Evolutionary conservation across 2,113 vertebrate genomes (phyloP).

Genomic region (Cairina moschata): DNA sequence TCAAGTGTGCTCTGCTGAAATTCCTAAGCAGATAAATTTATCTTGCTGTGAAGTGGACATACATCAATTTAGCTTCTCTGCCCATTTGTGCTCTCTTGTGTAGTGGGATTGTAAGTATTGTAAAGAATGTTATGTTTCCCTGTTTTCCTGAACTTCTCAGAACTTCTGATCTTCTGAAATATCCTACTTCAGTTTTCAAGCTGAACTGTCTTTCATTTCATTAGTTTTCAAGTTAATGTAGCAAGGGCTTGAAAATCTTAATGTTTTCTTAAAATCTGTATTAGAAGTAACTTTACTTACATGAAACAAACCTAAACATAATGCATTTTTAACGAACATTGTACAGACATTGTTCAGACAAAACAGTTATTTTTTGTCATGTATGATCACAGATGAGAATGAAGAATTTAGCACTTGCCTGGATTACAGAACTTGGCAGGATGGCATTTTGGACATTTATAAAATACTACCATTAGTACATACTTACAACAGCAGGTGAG

Average conservation of each 20-base stretch:
- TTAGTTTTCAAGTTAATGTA: not conserved
- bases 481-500: slow-evolving; percentile 95
- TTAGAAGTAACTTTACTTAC: not conserved
- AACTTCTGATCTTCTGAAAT: not conserved
- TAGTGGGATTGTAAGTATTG: not conserved
- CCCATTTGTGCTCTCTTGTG: not conserved
- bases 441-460: not conserved
- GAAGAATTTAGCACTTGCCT: not conserved
- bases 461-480: not conserved
- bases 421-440: not conserved
- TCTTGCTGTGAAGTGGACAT: not conserved
- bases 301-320: not conserved
- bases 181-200: not conserved
- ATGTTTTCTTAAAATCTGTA: not conserved
- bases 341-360: not conserved
- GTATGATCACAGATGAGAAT: accelerated
- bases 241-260: not conserved
- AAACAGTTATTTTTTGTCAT: not conserved
- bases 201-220: not conserved
- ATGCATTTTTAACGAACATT: not conserved
- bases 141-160: not conserved
- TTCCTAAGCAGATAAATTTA: not conserved
- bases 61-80: not conserved
- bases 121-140: not conserved
- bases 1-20: not conserved